Percentiles rank a stretch among this genome's conserved stretches.
Conservation (phyloP, 2,113 vertebrate genomes). For the Bambusicola thoracicus region DNA sequence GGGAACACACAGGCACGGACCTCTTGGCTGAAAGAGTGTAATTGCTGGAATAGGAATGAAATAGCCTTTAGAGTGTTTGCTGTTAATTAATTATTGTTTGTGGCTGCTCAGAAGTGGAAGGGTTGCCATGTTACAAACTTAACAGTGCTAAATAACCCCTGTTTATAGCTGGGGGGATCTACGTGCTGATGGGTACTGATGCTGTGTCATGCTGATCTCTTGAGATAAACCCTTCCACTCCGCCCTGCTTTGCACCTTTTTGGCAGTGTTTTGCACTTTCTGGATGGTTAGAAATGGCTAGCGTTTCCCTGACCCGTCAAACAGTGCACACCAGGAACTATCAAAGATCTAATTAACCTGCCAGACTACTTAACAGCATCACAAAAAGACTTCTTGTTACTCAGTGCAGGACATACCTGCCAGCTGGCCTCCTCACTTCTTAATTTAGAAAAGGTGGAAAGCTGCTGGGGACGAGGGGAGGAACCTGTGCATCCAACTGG, state of each 20-base stretch:
- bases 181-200: neutral
- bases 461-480: neutral
- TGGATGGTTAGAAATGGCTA: neutral
- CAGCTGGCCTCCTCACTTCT: neutral
- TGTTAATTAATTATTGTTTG: conserved; percentile 39
- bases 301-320: neutral
- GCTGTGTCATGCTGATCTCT: neutral
- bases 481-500: neutral
- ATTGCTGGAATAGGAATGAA: conserved; percentile 24
- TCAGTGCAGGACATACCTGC: neutral
- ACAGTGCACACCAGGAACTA: neutral
- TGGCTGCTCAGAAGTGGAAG: neutral
- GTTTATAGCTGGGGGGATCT: neutral
- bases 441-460: neutral
- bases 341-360: neutral
- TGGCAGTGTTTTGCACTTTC: neutral
- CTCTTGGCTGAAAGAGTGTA: conserved; percentile 11
- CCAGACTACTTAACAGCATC: neutral
- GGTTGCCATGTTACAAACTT: neutral
- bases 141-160: neutral
- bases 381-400: neutral
- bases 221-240: neutral
- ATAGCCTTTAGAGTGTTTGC: neutral
- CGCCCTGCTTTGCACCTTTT: too few relatives aligned
- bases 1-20: neutral